Evolutionary conservation across 2,888 invertebrate genomes (phyloP), one percentile per base, ranked within the genome.

Genomic region (Andrena bicolor): DNA sequence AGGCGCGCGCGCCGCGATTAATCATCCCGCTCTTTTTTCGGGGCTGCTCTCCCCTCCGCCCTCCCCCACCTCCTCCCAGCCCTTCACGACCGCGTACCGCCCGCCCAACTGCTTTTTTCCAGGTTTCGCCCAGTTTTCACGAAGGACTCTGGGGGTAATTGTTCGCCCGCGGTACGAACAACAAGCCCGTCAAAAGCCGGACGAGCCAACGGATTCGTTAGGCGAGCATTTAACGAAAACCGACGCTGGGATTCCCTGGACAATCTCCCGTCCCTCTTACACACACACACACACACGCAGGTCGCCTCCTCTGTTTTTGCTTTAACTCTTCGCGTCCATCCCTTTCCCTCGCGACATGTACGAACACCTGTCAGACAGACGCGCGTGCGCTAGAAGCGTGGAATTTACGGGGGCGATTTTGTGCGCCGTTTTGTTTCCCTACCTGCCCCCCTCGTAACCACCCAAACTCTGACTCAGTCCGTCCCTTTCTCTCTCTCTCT

Each of bases 181-280:
- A 89, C 89, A 88, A 88, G 83, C 85, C 84, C 85, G 88, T 90
- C 89, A 91, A 91, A 90, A 83, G 83, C 88, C 88, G 89, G 87
- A 84, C 88, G 83, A 85, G 84, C 60, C 80, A 78, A 83, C 82
- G 88, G 86, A 89, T 90, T 90, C 89, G 91, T 90, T 91, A 90
- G 88, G 86, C 83, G 86, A 86, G 83, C 84, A 89, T 89, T 91
- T 90, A 90, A 83, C 85, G 87, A 86, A 86, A 88, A 85, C 81
- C 85, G 74, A 79, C 73, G 77, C 49, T 60, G 32, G 60, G 65
- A 77, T 74, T 87, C 56, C 74, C 66, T 53, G 65, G 68, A 56
- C 76, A 58, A 60, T 30, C 66, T 35, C 63, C 51, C 48, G 58
- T 8, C 13, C 56, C 41, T 32, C 13, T 16, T 41, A 41, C 41